Evolutionary conservation across 2,797 vertebrate species (phyloP), one percentile per base, ranked within the genome.

Genomic region (Crax fasciolata): DNA sequence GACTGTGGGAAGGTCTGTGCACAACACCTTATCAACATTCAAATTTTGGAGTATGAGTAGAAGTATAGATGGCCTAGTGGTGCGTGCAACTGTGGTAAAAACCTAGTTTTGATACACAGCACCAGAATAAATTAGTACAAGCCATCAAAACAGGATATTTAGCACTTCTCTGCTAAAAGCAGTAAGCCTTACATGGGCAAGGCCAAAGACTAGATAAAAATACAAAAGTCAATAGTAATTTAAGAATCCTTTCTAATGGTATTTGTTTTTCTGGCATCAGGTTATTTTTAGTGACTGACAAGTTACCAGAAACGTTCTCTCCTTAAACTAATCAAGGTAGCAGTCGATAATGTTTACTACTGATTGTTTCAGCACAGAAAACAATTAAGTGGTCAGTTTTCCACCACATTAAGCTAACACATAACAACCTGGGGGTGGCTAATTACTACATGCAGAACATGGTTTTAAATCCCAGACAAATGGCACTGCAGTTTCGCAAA

Each of bases 371-470:
- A 83, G 73, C 54, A 59, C 49, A 61, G 65, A 52, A 89, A 83
- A 57, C 27, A 15, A 88, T 90, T 81, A 89, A 92, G 67, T 59
- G 57, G 87, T 74, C 84, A 77, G 59, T 78, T 94, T 93, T 83
- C 80, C 82, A 87, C 75, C 55, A 77, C 91, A 71, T 91, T 89
- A 95, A 89, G 65, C 89, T 80, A 89, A 88, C 67, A 94, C 90
- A 79, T 78, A 90, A 76, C 66, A 90, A 38, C 9, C 32, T 62
- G 30, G 25, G 13, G 49, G 74, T 76, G 32, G 11, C 84, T 93
- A 90, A 96, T 89, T 91, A 91, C 51, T 77, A 83, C 82, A 91
- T 2, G 28, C 6, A 68, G 39, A 87, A 81, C 14, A 52, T 10
- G 38, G 52, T 67, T 94, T 76, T 66, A 76, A 81, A 80, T 74